These are phyloP conservation scores for Ectemnius lituratus DNA, from an alignment of 2,888 invertebrate genomes.

Conservation along the genomic window DNA sequence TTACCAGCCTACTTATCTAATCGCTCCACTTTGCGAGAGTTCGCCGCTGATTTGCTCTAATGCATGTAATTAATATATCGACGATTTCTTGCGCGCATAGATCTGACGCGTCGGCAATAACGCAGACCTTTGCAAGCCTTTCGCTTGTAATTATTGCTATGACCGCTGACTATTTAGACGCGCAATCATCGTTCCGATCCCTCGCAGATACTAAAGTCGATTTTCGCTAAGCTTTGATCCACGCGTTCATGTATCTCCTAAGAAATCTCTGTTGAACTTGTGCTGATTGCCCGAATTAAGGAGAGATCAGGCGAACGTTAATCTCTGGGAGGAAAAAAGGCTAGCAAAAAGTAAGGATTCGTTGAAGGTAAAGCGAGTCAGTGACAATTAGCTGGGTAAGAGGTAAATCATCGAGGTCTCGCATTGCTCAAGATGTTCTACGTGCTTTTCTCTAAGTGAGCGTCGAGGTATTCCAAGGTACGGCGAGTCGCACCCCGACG, in stretches of 20 bases:
- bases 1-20: slow-evolving; percentile 57
- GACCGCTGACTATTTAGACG: not conserved
- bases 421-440: not conserved
- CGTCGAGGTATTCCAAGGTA: not conserved
- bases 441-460: not conserved
- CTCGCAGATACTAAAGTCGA: not conserved
- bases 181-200: not conserved
- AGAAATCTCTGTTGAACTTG: not conserved
- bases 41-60: slow-evolving; percentile 47
- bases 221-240: not conserved
- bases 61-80: slow-evolving; percentile 49
- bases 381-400: not conserved
- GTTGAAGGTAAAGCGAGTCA: not conserved
- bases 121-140: not conserved
- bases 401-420: not conserved
- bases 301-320: not conserved
- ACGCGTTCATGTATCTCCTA: not conserved
- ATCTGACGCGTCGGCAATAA: not conserved
- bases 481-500: slow-evolving; percentile 26
- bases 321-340: not conserved
- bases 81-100: slow-evolving; percentile 16
- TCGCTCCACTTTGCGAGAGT: slow-evolving; percentile 56
- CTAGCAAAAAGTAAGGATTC: not conserved
- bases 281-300: not conserved
- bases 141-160: not conserved